phyloP scores from a whole-genome alignment of 2,888 invertebrate genomes.

The Torymus auratus region DNA sequence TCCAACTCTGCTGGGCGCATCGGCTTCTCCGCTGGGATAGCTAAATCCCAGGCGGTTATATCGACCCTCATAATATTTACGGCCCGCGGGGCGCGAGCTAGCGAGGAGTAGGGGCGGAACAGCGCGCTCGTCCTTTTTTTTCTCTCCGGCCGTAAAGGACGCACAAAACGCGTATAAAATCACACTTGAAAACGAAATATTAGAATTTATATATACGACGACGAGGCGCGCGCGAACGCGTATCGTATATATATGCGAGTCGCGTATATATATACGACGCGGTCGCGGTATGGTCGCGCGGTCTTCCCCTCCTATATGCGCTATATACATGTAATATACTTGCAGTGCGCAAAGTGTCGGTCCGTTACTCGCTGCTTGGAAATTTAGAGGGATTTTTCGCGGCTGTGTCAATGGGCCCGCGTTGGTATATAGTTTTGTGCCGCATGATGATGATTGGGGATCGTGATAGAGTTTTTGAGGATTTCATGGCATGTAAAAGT shows the following conservation, averaged over 20 bases:
- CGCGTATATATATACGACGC: slow-evolving; percentile 12
- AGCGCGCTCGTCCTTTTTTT: slow-evolving; percentile 14
- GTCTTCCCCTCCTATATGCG: no score
- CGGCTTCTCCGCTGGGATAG: slow-evolving; percentile 57
- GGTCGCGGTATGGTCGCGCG: no score
- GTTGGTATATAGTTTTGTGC: no score
- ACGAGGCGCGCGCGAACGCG: slow-evolving; percentile 58
- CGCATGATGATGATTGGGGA: no score
- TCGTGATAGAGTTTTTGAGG: no score
- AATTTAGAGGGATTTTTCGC: no score
- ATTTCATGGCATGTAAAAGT: no score
- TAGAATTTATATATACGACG: slow-evolving; percentile 68
- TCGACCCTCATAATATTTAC: slow-evolving; percentile 74
- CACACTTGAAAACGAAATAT: slow-evolving; percentile 72
- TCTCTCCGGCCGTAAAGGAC: slow-evolving; percentile 62
- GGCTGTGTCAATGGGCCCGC: no score
- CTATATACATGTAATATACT: no score
- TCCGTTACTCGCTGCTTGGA: no score
- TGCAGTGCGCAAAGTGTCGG: no score
- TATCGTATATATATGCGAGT: slow-evolving; percentile 23
- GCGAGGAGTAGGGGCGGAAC: slow-evolving; percentile 1
- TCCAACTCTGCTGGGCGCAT: no score
- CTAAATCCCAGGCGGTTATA: slow-evolving; percentile 73
- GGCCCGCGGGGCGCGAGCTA: slow-evolving; percentile 65
- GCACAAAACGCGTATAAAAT: slow-evolving; percentile 71